Base-by-base conservation (phyloP, 1,140 invertebrate species). In the Scaptomyza graminum region DNA sequence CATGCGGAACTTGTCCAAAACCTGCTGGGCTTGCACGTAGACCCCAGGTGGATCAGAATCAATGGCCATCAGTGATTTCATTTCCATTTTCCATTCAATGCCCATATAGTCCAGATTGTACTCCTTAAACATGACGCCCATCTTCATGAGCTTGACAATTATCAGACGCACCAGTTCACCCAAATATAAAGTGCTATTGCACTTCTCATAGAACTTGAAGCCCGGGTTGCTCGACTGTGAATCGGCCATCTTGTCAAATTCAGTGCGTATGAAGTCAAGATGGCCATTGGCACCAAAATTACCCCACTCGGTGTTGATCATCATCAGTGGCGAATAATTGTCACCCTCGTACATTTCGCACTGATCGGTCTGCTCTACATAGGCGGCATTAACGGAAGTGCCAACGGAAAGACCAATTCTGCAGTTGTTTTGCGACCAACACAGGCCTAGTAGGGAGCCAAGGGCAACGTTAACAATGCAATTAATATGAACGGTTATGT, bases 401-500 rank as follows among this genome's bases (percentile, higher is more conserved):
- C 98, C 98, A 94, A 92, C 70, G 46, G 94, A 92, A 39, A 93
- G 91, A 0, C 92, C 93, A 44, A 94, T 92, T 5, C 57, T 54
- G 5, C 79, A 81, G 1, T 76, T 55, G 15, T 63, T 55, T 0
- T 77, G 50, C 5, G 70, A 57, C 74, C 79, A 80, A 25, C 70
- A 64, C 0, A 87, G 49, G 5, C 68, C 71, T 51, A 91, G 97
- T 5, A 99, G 93, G 1, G 98, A 98, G 31, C 98, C 99, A 0
- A 98, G 98, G 18, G 98, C 99, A 88, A 99, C 98, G 91, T 99
- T 99, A 49, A 99, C 94, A 71, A 99, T 96, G 57, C 97, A 98
- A 85, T 97, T 95, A 43, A 99, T 96, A 77, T 98, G 95, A 69
- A 99, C 92, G 6, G 74, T 66, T 9, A 91, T 47, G 12, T 93